Evolutionary conservation across 2,113 vertebrate genomes (phyloP), one percentile per base, ranked within the genome.

Genomic region (Rhea americana): DNA sequence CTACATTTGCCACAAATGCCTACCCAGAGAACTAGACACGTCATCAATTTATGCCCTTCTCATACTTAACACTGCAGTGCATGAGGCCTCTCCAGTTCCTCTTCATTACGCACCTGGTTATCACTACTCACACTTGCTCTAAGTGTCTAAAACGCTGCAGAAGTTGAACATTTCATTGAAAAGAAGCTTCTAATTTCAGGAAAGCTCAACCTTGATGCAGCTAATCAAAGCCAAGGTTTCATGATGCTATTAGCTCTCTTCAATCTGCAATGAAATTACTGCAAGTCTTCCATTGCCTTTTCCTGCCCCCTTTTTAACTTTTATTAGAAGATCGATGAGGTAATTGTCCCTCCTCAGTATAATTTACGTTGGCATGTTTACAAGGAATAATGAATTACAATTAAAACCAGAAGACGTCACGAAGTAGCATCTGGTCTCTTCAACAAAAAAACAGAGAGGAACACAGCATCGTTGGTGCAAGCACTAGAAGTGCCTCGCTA

Each of bases 401-500:
- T 26, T 39, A 26, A 81, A 66, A 41, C 3, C 48, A 73, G 62
- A 91, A 7, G 25, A 7, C 2, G 11, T 53, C 25, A 50, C 2
- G 16, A 41, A 89, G 18, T 11, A 74, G 45, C 24, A 63, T 9
- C 51, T 53, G 53, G 41, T 22, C 51, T 18, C 11, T 58, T 16
- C 5, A 81, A 59, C 43, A 43, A 25, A 1, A 32, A 1, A 30
- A 28, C 28, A 18, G 14, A 72, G 8, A 37, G 50, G 24, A 13
- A 78, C 1, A 26, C 17, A 37, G 51, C 37, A 32, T 4, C 63
- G 16, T 0, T 24, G 43, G 51, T 6, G 7, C 2, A 35, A 48
- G 56, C 0, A 0, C 0, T 10, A 9, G 85, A 51, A 51, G 32
- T 2, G 39, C 9, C 16, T 45, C 50, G 43, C 55, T 10, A 14